Evolutionary conservation across 2,888 invertebrate species (phyloP).

Genomic region (Ophion ventricosus): DNA sequence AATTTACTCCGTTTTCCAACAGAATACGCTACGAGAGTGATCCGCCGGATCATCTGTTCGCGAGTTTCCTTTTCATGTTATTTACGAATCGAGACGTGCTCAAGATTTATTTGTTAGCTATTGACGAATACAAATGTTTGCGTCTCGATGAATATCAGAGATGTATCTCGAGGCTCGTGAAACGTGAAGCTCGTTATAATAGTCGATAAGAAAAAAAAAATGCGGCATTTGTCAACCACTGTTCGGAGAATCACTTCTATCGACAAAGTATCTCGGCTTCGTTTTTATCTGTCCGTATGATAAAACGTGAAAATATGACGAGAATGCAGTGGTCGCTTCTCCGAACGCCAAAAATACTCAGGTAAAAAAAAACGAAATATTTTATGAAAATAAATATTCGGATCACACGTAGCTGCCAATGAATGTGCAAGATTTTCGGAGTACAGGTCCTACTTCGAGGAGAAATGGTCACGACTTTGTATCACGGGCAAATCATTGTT

Average conservation of each 20-base stretch:
- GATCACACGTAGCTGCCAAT: conserved; percentile 41
- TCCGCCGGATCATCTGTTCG: conserved; percentile 36
- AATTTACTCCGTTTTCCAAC: conserved; percentile 32
- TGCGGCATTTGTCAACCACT: conserved; percentile 12
- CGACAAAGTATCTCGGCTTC: not conserved
- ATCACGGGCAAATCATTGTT: conserved; percentile 86
- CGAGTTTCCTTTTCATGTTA: conserved; percentile 37
- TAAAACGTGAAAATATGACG: conserved; percentile 70
- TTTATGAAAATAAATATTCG: not conserved
- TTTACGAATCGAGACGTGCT: conserved; percentile 42
- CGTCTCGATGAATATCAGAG: not conserved
- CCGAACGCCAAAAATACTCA: conserved; percentile 71
- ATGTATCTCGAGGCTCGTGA: not conserved
- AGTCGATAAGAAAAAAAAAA: conserved; percentile 14
- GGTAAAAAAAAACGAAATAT: conserved; percentile 66
- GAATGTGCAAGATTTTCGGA: conserved; percentile 60
- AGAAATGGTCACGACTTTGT: conserved; percentile 73
- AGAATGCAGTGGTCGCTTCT: conserved; percentile 76
- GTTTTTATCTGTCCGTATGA: conserved; percentile 17
- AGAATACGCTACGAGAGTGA: conserved; percentile 38
- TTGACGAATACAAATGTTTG: conserved; percentile 13
- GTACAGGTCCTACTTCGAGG: conserved; percentile 74
- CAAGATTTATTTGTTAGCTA: conserved; percentile 36
- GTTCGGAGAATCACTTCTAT: not conserved
- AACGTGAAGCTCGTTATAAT: not conserved